Base-by-base conservation (phyloP, 2,888 invertebrate species). In the Drosophila kanekoi region DNA sequence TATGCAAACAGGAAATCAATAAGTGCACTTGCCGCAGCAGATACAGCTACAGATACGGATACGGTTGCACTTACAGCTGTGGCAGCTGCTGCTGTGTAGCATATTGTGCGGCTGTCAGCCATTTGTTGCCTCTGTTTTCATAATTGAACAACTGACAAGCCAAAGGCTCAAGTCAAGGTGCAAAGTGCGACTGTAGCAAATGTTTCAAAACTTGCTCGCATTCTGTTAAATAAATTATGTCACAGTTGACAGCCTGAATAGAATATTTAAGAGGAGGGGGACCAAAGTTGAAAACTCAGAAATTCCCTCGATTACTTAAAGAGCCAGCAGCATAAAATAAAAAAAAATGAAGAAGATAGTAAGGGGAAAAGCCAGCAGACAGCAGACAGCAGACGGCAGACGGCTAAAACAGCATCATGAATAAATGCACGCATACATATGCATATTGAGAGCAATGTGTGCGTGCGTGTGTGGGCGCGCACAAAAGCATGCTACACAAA, bases 271-370 rank as follows among this genome's bases (percentile, higher is more conserved):
- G 54, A 16, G 41, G 32, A 18, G 44, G 51, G 45, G 43, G 45
- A 43, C 35, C 47, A 41, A 65, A 68, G 68, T 61, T 72, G 61
- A 63, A 74, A 63, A 63, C 65, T 65, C 64, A 69, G 72, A 83
- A 66, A 78, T 67, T 71, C 59, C 57, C 66, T 49, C 69, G 84
- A 64, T 64, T 67, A 71, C 83, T 86, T 83, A 58, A 82, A 75
- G 72, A 32, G 52, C 41, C 54, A 52, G 66, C 41, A 60, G 11
- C 59, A 38, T 49, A 51, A 49, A 53, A 3, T 10, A 10, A 11
- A 40, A 16, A 10, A 40, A 40, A 28, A 28, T 8, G 8, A 23
- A 1, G 8, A 28, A 8, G 28, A 28, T 0, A 28, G 28, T 37
- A 23, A 47, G 20, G 37, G 28, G 20, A 53, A 61, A 58, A 58